Evolutionary conservation across 1,140 invertebrate genomes (phyloP).

Genomic region (Lanistes nyassanus): DNA sequence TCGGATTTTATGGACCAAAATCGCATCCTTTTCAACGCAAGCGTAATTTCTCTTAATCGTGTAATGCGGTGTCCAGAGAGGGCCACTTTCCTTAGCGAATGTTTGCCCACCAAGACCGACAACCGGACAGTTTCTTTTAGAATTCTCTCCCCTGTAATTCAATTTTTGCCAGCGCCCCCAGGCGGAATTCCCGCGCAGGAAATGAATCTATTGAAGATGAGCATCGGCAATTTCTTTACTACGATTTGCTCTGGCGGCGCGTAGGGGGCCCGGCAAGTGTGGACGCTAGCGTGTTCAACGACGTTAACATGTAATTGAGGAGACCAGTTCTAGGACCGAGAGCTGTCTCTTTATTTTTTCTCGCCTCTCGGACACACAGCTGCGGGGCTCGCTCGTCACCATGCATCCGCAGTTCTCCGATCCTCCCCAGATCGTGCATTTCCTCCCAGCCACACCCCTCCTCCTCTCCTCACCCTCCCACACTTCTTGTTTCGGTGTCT

Average conservation of each 20-base stretch:
- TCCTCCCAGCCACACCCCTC: too few relatives aligned
- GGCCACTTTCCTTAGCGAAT: constrained; percentile 15
- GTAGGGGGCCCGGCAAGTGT: not conserved
- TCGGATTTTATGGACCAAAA: constrained; percentile 10
- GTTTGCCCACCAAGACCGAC: constrained; percentile 12
- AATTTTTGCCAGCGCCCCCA: constrained; percentile 7
- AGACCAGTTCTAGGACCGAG: not conserved
- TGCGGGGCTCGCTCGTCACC: too few relatives aligned
- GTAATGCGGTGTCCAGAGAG: not conserved
- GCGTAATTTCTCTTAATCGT: constrained; percentile 20
- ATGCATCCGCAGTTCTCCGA: not conserved
- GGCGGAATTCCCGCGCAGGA: constrained; percentile 19
- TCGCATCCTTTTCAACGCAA: constrained; percentile 9
- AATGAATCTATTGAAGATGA: constrained; percentile 23
- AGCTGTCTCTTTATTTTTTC: too few relatives aligned
- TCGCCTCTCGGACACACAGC: too few relatives aligned
- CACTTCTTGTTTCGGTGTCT: too few relatives aligned
- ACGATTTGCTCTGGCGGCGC: constrained; percentile 5
- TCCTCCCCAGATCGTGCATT: not conserved
- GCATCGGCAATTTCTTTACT: constrained; percentile 18
- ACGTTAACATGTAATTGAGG: not conserved
- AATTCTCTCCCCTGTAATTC: constrained; percentile 20
- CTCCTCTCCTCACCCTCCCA: too few relatives aligned
- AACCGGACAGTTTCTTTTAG: constrained; percentile 22
- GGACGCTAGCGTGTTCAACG: not conserved